Percentiles rank a stretch among this genome's conserved stretches.
Conservation (phyloP, 2,888 invertebrate species). For the Eumacrocentrus americanus region DNA sequence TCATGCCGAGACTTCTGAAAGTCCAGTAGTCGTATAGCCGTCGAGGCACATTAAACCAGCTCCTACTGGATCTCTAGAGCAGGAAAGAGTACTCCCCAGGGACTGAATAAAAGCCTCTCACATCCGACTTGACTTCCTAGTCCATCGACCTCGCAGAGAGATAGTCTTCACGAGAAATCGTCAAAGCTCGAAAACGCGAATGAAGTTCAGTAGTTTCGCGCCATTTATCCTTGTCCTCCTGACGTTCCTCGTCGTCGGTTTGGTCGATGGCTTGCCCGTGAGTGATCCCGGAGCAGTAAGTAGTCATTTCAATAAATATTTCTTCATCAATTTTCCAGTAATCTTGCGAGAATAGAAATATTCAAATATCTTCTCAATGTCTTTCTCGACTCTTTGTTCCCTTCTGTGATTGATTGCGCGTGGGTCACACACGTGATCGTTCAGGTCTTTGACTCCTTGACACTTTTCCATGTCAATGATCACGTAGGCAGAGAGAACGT, state of each 20-base stretch:
- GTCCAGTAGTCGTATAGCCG: conserved; percentile 39
- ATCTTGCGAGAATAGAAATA: not conserved
- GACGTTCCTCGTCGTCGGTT: conserved; percentile 42
- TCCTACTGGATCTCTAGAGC: conserved; percentile 19
- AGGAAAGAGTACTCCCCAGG: not conserved
- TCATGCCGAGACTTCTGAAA: conserved; percentile 55
- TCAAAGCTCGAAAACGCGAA: conserved; percentile 27
- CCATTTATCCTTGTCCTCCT: conserved; percentile 34
- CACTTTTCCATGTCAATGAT: conserved; percentile 4
- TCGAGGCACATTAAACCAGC: conserved; percentile 30
- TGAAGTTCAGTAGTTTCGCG: conserved; percentile 34
- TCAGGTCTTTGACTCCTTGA: not conserved
- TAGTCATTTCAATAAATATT: conserved; percentile 29
- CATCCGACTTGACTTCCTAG: not conserved
- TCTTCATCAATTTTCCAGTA: not conserved
- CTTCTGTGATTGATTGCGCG: not conserved
- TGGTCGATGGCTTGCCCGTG: conserved; percentile 50
- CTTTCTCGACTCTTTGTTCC: not conserved
- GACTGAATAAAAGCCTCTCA: not conserved
- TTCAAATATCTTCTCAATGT: not conserved
- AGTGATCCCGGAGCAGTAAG: conserved; percentile 58
- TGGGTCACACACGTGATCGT: no score
- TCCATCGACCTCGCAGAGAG: not conserved
- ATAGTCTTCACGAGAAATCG: not conserved
- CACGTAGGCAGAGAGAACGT: conserved; percentile 12